Base-by-base conservation (phyloP, 2,113 vertebrate genomes). In the Cyprinodon tularosa region DNA sequence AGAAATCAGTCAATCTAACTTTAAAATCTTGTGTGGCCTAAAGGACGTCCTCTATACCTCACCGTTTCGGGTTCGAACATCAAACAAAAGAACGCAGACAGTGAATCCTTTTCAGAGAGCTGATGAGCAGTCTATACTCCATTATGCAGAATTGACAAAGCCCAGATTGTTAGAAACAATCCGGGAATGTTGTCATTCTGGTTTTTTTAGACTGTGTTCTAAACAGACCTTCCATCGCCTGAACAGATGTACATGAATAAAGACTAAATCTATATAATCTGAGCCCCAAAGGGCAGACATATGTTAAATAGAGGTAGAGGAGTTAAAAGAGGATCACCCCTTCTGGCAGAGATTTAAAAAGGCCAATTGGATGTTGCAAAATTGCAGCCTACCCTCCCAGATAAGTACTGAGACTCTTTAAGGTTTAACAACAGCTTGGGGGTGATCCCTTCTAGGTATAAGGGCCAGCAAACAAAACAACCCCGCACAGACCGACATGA, bases 181-280 rank as follows among this genome's bases (percentile, higher is more conserved):
- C 61, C 13, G n/a, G 36, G 57, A 69, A 79, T 85, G 84, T 78
- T 78, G 57, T 68, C 42, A 80, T 68, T 79, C 77, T 78, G 53
- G 20, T 9, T 10, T 50, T 29, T 63, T 57, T 11, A 39, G 82
- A 72, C 65, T 36, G 22, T 68, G 65, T 67, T 48, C 42, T 48
- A 12, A 75, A 77, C 22, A 57, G 64, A 29, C 29, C 70, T 59
- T 47, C 66, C 50, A 63, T 79, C n/a, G 70, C 65, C 29, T 77
- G 69, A 39, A 15, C 44, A 12, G 45, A 71, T 84, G 64, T 73
- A 80, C 60, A 75, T 20, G 37, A 48, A 66, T 44, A 1, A 72
- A 72, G 15, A 50, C 62, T 81, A 57, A 57, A 67, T 62, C 59
- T 12, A 67, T 50, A 40, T 0, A 15, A 74, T 74, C 72, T 75